Percentiles rank a stretch among this genome's conserved stretches.
Conservation (phyloP, 2,797 vertebrate species). For the Loriculus beryllinus region DNA sequence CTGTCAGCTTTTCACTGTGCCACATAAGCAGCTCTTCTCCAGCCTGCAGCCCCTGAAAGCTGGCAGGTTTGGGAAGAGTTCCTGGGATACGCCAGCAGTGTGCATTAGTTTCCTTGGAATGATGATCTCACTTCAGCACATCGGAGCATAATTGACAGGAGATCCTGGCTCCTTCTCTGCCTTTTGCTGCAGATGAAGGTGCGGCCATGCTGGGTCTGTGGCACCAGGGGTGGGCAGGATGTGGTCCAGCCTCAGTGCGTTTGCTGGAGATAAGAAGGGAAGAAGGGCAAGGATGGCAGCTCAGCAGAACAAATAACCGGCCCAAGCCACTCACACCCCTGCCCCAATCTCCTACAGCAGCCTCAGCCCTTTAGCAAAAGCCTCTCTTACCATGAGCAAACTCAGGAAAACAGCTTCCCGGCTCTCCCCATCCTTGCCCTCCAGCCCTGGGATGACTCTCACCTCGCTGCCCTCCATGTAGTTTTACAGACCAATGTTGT, state of each 20-base stretch:
- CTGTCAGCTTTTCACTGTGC: neutral
- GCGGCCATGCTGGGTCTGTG: neutral
- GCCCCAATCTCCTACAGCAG: neutral
- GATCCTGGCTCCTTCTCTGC: neutral
- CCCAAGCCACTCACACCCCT: neutral
- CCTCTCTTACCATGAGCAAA: neutral
- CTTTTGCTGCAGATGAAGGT: neutral
- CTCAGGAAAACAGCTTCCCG: neutral
- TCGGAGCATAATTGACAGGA: neutral
- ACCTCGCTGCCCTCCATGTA: neutral
- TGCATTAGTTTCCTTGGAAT: neutral
- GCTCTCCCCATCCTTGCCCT: neutral
- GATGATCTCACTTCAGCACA: neutral
- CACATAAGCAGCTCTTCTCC: neutral
- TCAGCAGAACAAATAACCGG: neutral
- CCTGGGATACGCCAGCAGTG: rapidly evolving
- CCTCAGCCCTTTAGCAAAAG: neutral
- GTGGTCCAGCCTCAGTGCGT: neutral
- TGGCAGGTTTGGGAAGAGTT: neutral
- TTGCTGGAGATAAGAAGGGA: rapidly evolving
- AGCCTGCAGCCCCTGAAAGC: neutral
- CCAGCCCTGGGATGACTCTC: neutral
- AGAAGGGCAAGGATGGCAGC: neutral
- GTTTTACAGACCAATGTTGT: neutral
- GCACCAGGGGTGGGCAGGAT: neutral